Evolutionary conservation across 2,113 vertebrate species (phyloP).

Genomic region (Opisthocomus hoazin): DNA sequence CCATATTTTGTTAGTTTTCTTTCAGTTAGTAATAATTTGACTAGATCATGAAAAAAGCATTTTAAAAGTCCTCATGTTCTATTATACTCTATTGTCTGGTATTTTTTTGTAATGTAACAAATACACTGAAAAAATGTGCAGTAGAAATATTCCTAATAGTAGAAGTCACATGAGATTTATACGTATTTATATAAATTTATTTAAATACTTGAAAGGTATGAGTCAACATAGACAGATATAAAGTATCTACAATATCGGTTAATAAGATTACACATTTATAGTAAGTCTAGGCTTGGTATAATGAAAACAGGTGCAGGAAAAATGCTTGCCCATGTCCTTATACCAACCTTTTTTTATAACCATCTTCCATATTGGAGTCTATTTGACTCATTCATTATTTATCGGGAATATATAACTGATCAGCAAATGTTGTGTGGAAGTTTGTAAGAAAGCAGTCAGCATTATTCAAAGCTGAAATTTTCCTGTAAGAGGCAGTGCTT

Average conservation of each 20-base stretch:
- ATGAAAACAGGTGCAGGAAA: neutral
- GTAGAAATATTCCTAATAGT: constrained; percentile 40
- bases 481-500: neutral
- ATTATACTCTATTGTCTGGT: neutral
- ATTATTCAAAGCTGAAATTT: neutral
- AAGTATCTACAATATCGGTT: neutral
- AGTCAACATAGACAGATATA: neutral
- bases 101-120: neutral
- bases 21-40: neutral
- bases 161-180: neutral
- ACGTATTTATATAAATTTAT: neutral
- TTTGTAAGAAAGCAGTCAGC: neutral
- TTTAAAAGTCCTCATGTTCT: neutral
- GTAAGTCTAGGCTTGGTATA: neutral
- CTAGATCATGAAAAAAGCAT: neutral
- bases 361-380: neutral
- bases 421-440: neutral
- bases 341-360: neutral
- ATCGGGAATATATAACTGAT: neutral
- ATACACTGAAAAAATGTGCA: neutral
- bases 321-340: neutral
- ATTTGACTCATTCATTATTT: neutral
- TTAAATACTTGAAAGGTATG: neutral
- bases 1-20: neutral
- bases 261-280: neutral